These are phyloP conservation scores for Oryzaephilus surinamensis DNA, from an alignment of 1,140 invertebrate species.

Conservation along the genomic window DNA sequence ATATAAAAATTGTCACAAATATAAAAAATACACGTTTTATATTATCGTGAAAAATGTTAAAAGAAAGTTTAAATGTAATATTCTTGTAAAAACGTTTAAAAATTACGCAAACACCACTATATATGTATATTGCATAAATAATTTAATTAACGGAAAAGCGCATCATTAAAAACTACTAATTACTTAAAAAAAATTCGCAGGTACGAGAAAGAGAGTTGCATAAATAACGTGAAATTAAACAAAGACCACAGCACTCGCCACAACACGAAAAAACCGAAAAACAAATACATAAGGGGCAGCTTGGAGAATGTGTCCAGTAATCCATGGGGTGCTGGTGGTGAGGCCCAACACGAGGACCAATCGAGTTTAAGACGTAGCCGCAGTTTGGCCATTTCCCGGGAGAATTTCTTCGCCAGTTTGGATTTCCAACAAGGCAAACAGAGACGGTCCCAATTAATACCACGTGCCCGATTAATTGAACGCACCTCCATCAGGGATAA, in stretches of 20 bases:
- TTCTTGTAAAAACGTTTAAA: too few relatives aligned
- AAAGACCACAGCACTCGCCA: conserved; percentile 1
- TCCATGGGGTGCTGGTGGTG: conserved; percentile 23
- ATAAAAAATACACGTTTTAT: too few relatives aligned
- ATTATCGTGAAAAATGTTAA: too few relatives aligned
- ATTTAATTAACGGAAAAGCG: too few relatives aligned
- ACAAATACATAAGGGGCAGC: conserved; percentile 24
- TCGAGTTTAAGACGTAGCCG: conserved; percentile 58
- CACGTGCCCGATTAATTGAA: conserved; percentile 62
- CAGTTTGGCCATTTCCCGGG: conserved; percentile 64
- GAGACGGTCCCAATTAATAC: conserved; percentile 62
- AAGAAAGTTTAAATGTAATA: too few relatives aligned
- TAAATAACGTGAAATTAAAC: conserved; percentile 28
- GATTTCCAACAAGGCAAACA: conserved; percentile 18
- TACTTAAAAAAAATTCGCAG: too few relatives aligned
- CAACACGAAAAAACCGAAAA: conserved; percentile 7
- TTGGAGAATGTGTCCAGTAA: conserved; percentile 31
- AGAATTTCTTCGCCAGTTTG: conserved; percentile 57
- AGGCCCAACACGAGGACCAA: conserved; percentile 30
- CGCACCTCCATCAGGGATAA: conserved; percentile 10
- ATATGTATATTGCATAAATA: too few relatives aligned
- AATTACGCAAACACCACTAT: too few relatives aligned
- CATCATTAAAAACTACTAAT: too few relatives aligned
- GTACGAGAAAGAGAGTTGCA: conserved; percentile 23
- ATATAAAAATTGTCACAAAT: too few relatives aligned